These are phyloP conservation scores for Crotalus viridis DNA, from an alignment of 2,113 vertebrate species.

Conservation along the genomic window DNA sequence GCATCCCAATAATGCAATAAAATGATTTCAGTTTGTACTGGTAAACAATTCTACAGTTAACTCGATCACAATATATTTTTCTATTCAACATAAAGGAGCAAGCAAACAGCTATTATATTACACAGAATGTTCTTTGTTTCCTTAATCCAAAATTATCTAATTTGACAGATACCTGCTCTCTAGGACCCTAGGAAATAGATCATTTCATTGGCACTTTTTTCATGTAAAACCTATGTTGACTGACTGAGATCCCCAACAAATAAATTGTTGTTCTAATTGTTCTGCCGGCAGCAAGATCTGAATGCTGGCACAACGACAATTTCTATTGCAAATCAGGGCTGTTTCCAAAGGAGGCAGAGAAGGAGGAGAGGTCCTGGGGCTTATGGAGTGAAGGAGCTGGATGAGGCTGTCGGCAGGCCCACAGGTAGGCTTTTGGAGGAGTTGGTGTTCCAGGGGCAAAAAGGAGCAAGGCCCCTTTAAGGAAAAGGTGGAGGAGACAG, in stretches of 20 bases:
- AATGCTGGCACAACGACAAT: no score
- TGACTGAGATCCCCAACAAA: background rate
- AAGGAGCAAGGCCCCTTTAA: no score
- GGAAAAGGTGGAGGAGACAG: no score
- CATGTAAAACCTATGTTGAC: background rate
- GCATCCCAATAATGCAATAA: background rate
- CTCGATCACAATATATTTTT: background rate
- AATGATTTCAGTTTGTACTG: background rate
- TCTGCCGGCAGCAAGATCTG: no score
- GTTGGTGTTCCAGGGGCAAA: no score
- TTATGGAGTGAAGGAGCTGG: no score
- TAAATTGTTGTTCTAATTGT: background rate
- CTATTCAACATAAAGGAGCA: background rate
- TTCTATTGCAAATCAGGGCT: no score
- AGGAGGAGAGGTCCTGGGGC: no score
- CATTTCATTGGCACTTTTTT: background rate
- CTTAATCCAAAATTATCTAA: background rate
- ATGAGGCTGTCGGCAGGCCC: no score
- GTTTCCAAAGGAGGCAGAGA: no score
- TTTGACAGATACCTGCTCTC: background rate
- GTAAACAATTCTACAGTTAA: background rate
- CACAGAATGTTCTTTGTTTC: background rate
- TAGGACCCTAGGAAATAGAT: background rate
- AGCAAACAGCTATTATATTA: background rate
- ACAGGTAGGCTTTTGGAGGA: no score